phyloP scores from a whole-genome alignment of 64 coral and sea anemone species.

The Pocillopora damicornis region DNA sequence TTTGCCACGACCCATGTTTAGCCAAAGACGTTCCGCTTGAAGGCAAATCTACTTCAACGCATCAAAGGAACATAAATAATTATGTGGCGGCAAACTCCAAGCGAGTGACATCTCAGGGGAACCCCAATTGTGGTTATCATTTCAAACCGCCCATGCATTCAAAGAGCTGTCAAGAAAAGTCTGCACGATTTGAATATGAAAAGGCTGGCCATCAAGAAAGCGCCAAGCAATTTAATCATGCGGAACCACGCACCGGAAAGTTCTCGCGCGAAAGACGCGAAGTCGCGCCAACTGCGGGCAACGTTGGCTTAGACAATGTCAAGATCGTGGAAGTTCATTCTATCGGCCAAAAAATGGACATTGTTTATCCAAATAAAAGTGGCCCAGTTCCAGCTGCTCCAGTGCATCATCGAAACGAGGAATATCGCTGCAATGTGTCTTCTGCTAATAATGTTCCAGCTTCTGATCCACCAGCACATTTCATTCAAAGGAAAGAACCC shows the following conservation, averaged over 20 bases:
- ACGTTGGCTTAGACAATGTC: constrained; percentile 61
- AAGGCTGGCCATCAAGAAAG: constrained; percentile 20
- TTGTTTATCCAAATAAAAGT: constrained; percentile 31
- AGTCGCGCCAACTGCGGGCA: constrained; percentile 12
- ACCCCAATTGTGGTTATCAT: constrained; percentile 16
- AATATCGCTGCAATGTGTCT: neutral
- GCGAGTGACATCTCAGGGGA: constrained; percentile 54
- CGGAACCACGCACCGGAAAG: neutral
- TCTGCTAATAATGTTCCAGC: neutral
- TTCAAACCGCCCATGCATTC: constrained; percentile 1
- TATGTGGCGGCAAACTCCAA: constrained; percentile 9
- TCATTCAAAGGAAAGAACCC: constrained; percentile 1
- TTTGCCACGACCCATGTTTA: neutral
- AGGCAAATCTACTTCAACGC: constrained; percentile 9
- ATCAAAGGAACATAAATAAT: constrained; percentile 25
- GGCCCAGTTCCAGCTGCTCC: neutral
- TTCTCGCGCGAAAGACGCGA: constrained; percentile 41
- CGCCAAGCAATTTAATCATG: constrained; percentile 39
- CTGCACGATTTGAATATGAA: constrained; percentile 48
- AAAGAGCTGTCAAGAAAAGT: constrained; percentile 27
- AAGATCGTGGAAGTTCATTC: constrained; percentile 73
- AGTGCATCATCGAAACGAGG: neutral
- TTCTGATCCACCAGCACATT: neutral
- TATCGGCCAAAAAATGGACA: constrained; percentile 13
- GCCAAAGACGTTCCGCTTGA: constrained; percentile 23